These are phyloP conservation scores for Plectrocnemia conspersa DNA, from an alignment of 1,140 invertebrate genomes.

Conservation along the genomic window DNA sequence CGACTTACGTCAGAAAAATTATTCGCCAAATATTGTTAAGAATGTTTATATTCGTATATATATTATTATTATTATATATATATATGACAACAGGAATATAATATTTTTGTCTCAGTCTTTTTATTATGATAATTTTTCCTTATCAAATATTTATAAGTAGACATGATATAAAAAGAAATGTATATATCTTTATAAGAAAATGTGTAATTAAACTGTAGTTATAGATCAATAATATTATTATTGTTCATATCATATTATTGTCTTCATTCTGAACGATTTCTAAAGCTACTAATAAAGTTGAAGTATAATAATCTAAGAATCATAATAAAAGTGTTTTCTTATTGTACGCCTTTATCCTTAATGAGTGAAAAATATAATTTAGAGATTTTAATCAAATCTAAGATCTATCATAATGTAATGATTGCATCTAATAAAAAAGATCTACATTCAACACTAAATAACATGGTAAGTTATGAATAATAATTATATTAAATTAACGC, in stretches of 20 bases:
- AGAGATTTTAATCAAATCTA: too few relatives aligned
- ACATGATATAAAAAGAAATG: conserved; percentile 25
- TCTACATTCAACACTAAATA: too few relatives aligned
- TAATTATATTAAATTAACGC: too few relatives aligned
- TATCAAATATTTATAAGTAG: conserved; percentile 11
- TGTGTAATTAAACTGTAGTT: conserved; percentile 18
- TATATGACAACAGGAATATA: background rate
- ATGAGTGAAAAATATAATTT: too few relatives aligned
- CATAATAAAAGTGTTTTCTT: background rate
- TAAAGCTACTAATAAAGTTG: conserved; percentile 55
- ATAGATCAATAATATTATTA: conserved; percentile 32
- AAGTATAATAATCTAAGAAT: conserved; percentile 42
- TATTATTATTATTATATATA: background rate
- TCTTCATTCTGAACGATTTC: conserved; percentile 56
- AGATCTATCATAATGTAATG: too few relatives aligned
- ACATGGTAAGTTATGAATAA: too few relatives aligned
- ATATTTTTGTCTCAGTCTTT: background rate
- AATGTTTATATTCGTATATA: background rate
- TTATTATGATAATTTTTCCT: conserved; percentile 4
- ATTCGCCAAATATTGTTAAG: conserved; percentile 22
- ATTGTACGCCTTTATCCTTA: too few relatives aligned
- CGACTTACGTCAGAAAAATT: conserved; percentile 1
- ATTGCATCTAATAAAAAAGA: too few relatives aligned
- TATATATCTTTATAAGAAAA: conserved; percentile 39
- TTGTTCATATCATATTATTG: conserved; percentile 56